Evolutionary conservation across 1,140 invertebrate species (phyloP), one percentile per base, ranked within the genome.

Genomic region (Asobara japonica): DNA sequence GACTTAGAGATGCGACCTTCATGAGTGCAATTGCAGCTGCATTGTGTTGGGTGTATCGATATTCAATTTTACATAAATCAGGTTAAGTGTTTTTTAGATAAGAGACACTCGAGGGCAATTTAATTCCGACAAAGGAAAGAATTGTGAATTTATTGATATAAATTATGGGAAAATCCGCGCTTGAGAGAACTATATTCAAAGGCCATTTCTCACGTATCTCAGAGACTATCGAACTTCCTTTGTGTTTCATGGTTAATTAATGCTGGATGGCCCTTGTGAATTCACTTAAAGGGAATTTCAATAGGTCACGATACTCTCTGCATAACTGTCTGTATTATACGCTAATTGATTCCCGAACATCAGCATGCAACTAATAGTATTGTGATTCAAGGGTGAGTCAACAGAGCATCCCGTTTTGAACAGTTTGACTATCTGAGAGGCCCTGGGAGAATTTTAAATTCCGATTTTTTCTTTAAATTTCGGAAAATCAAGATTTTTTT

Each of bases 271-370:
- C 22, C 20, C 51, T 56, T 27, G 22, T 1, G 22, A 25, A 25
- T 56, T 56, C 51, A 56, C 51, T 56, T 56, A 10, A 25, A 56
- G 51, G 7, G n/a, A 45, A 45, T 27, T 56, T 56, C 18, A 56
- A 56, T 25, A 56, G 51, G 20, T 7, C 45, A 16, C 51, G 20
- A 56, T 27, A 56, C 51, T 56, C 22, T 8, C 45, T 20, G 51
- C 51, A 25, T 56, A 7, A 51, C 16, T 56, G 7, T 2, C 8
- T 18, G 18, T 10, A 56, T 56, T 56, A 10, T 22, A 3, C 18
- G 20, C 22, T 56, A 56, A 27, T 56, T 56, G 11, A 56, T 56
- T 18, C 2, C 25, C 22, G 51, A 56, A 16, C 41, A 45, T 38
- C 45, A 18, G 22, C 22, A 22, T 25, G 18, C 13, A 18, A 25